Evolutionary conservation across 2,113 vertebrate genomes (phyloP).

Genomic region (Aptenodytes patagonicus): DNA sequence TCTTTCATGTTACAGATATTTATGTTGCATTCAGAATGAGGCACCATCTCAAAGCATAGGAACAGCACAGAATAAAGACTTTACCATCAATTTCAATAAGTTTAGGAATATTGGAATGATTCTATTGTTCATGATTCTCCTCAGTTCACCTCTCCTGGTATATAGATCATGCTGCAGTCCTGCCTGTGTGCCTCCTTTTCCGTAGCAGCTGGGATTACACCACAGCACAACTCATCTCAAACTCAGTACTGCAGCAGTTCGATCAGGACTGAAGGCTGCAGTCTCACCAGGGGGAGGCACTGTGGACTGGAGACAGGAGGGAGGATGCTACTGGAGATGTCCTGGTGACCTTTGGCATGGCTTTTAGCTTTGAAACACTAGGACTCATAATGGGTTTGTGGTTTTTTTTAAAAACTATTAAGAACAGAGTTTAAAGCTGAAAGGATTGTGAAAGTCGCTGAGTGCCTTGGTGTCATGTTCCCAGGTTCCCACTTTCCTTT

Average conservation of each 20-base stretch:
- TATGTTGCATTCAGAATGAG: not conserved
- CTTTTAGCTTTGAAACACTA: not conserved
- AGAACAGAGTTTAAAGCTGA: not conserved
- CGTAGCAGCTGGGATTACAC: not conserved
- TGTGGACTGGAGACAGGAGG: fast-evolving
- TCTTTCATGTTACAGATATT: not conserved
- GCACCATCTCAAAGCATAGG: not conserved
- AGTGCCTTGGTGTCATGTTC: not conserved
- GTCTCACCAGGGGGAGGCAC: not conserved
- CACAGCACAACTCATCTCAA: not conserved
- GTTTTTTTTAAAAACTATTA: not conserved
- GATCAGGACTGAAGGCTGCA: not conserved
- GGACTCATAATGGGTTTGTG: not conserved
- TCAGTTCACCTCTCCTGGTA: not conserved
- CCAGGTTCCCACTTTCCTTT: not conserved
- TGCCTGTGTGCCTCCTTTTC: not conserved
- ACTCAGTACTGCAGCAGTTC: not conserved
- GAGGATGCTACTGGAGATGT: not conserved
- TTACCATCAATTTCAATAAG: conserved; percentile 11
- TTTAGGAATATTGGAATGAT: conserved; percentile 17
- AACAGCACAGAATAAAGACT: not conserved
- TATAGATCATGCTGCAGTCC: not conserved
- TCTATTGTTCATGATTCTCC: conserved; percentile 12
- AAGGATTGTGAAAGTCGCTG: not conserved
- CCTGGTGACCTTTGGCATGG: not conserved